Evolutionary conservation across 2,888 invertebrate species (phyloP), one percentile per base, ranked within the genome.

Genomic region (Drosophila stalkeri): DNA sequence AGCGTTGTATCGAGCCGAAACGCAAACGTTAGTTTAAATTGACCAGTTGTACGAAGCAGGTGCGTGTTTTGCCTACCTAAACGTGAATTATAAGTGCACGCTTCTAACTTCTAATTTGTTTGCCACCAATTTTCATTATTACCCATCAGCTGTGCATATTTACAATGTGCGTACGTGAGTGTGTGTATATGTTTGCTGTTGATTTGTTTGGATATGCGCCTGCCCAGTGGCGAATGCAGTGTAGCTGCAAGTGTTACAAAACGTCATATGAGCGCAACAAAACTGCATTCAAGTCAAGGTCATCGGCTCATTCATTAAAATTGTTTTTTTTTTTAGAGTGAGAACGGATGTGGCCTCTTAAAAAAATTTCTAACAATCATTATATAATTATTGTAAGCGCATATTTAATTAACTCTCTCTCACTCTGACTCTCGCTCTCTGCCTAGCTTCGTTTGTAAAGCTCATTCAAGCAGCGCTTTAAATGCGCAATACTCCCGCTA

Each of bases 61-160:
- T 86, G 86, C 74, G 84, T 83, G 75, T 59, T 62, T 61, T 64
- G 27, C 18, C 43, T 49, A 18, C 47, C 57, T 63, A 66, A 64
- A 54, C 60, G 56, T 54, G n/a, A n/a, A 51, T 41, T 51, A 31
- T n/a, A 35, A 43, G 55, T n/a, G 39, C 27, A 23, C 39, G 54
- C 23, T 47, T 23, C 4, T 49, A 56, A 46, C 33, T 63, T 60
- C 31, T 64, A 49, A 56, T 63, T 46, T 46, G 55, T 49, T 52
- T 55, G 55, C 66, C 68, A 83, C 69, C 75, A 68, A 82, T 74
- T 80, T 67, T 46, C 64, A 70, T 79, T 70, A 70, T 81, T 82
- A 77, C 54, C 64, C 67, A 82, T 89, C 82, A 89, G 82, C 85
- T 86, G 89, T 79, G 73, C 71, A 82, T 76, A 86, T 77, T 77